Percentiles rank a stretch among this genome's conserved stretches.
Conservation (phyloP, 1,140 invertebrate species). For the Lepidurus couesii region DNA sequence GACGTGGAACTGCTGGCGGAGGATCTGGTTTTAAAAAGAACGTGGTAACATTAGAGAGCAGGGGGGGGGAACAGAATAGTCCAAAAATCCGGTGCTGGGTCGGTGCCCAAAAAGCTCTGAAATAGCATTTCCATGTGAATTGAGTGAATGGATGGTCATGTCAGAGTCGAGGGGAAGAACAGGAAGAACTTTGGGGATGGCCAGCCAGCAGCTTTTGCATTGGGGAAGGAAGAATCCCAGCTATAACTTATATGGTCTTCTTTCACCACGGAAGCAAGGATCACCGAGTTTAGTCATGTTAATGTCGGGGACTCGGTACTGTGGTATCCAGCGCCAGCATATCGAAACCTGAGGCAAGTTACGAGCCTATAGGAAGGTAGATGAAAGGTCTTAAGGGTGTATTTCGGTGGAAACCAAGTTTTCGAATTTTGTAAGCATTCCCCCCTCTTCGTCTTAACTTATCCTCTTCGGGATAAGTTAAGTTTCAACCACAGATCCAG, state of each 20-base stretch:
- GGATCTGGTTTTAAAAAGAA: conserved; percentile 15
- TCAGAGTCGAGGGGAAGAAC: conserved; percentile 11
- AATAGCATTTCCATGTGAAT: conserved; percentile 19
- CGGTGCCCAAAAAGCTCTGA: conserved; percentile 18
- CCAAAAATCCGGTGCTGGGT: conserved; percentile 1
- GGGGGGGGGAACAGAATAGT: not conserved
- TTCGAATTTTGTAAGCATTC: no score
- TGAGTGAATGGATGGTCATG: conserved; percentile 21
- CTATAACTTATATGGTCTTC: conserved; percentile 22
- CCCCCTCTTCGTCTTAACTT: no score
- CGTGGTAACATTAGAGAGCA: conserved; percentile 1
- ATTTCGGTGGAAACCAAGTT: not conserved
- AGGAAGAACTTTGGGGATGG: conserved; percentile 17
- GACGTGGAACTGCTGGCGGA: conserved; percentile 13
- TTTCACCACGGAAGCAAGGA: not conserved
- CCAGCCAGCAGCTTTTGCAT: conserved; percentile 18
- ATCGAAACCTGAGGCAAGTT: not conserved
- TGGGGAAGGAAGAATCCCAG: conserved; percentile 16
- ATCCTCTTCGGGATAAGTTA: no score
- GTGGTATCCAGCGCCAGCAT: not conserved
- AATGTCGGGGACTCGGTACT: not conserved
- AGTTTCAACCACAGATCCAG: no score
- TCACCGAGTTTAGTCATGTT: conserved; percentile 3
- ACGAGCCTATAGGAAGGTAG: not conserved
- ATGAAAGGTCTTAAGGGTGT: not conserved